A percentile compares a stretch with the other conserved stretches of the same genome.
Evolutionary conservation across 2,888 invertebrate species (phyloP).

Genomic region (Ischnus inquisitorius): DNA sequence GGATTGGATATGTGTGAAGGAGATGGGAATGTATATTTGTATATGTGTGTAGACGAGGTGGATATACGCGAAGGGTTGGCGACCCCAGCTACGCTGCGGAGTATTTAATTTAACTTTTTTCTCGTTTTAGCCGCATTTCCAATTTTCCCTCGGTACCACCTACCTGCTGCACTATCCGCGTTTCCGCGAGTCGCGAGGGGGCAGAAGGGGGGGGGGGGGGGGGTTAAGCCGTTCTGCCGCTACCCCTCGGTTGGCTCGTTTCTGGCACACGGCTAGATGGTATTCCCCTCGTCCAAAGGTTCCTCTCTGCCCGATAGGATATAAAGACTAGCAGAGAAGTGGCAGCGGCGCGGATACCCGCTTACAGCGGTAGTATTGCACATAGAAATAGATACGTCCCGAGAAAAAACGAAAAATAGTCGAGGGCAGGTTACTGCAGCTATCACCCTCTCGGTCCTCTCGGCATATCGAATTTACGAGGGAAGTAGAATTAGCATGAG

Average conservation of each 20-base stretch:
- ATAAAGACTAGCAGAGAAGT: slow-evolving; percentile 49
- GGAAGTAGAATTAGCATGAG: slow-evolving; percentile 48
- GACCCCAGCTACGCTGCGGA: slow-evolving; percentile 72
- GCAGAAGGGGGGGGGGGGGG: too few relatives aligned
- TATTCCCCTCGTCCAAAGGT: slow-evolving; percentile 57
- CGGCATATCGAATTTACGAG: slow-evolving; percentile 13
- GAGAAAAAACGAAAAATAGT: slow-evolving; percentile 58
- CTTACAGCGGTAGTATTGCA: slow-evolving; percentile 40
- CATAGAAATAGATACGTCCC: slow-evolving; percentile 52
- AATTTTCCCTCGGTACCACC: slow-evolving; percentile 75
- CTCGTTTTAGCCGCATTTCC: slow-evolving; percentile 78
- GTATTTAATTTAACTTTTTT: slow-evolving; percentile 81
- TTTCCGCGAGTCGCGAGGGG: slow-evolving; percentile 58
- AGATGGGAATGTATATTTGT: slow-evolving; percentile 55
- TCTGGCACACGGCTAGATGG: slow-evolving; percentile 60
- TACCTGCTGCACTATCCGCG: slow-evolving; percentile 60
- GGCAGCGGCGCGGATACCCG: slow-evolving; percentile 9
- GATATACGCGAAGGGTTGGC: slow-evolving; percentile 43
- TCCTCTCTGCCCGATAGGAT: slow-evolving; percentile 42
- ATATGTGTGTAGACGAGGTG: slow-evolving; percentile 26
- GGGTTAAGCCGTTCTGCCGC: slow-evolving; percentile 59
- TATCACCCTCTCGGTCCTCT: slow-evolving; percentile 6
- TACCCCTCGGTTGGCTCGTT: slow-evolving; percentile 38
- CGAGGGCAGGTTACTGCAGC: slow-evolving; percentile 42
- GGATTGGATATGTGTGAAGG: slow-evolving; percentile 56